Evolutionary conservation across 2,888 invertebrate species (phyloP).

Genomic region (Nasonia oneida): DNA sequence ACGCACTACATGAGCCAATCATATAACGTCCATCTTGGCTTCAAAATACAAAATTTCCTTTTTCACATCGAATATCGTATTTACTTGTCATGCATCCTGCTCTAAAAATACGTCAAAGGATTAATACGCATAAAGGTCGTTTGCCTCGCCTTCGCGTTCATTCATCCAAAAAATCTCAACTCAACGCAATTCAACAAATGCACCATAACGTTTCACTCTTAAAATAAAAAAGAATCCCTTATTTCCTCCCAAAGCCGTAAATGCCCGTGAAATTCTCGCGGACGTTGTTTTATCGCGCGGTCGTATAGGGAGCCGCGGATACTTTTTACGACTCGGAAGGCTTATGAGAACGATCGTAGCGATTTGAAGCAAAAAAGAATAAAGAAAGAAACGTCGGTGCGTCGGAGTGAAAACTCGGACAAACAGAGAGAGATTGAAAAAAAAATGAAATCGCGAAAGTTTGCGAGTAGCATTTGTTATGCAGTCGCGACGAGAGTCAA

Average conservation of each 20-base stretch:
- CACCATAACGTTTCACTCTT: neutral
- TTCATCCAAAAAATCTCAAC: neutral
- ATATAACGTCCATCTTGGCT: too few relatives aligned
- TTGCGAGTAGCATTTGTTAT: neutral
- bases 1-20: too few relatives aligned
- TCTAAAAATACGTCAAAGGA: neutral
- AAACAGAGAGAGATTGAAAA: neutral
- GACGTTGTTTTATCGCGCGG: neutral
- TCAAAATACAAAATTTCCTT: too few relatives aligned
- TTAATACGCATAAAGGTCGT: neutral
- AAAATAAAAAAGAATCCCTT: neutral
- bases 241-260: slow-evolving; percentile 7
- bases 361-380: neutral
- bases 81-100: too few relatives aligned
- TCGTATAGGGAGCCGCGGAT: neutral
- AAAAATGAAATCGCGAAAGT: neutral
- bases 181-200: neutral
- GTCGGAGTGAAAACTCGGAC: neutral
- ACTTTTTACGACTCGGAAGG: slow-evolving; percentile 13
- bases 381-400: neutral
- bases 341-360: neutral
- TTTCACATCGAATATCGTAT: neutral
- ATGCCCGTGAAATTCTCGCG: neutral
- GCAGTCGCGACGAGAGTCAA: neutral
- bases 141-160: neutral